Evolutionary conservation across 2,113 vertebrate species (phyloP), one percentile per base, ranked within the genome.

Genomic region (Colossoma macropomum): DNA sequence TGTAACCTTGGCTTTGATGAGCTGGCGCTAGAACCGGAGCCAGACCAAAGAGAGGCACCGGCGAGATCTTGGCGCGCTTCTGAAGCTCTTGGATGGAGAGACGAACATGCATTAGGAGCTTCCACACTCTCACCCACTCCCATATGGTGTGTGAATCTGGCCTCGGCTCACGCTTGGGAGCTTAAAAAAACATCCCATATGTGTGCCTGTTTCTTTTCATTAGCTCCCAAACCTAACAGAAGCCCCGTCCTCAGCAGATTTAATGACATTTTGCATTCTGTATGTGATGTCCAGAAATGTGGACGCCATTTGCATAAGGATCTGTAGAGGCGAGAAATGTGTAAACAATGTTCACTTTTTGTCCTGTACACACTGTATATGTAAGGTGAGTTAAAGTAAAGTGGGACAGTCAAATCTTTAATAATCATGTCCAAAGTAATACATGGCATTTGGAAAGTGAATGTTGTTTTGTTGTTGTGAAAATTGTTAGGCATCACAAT

Each of bases 71-170:
- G 85, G 89, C 91, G 89, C 86, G 86, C 85, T 88, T 81, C 30
- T 86, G 80, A 84, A 88, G 82, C 84, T 90, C 88, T 86, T 86
- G 85, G 91, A 92, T 83, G 84, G 82, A 84, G 88, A 86, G 78
- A 75, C 32, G 84, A 90, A 90, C 86, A 83, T 80, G 82, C 85
- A 85, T 87, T 82, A 83, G 87, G 85, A 90, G 88, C 90, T 87
- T 84, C 89, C 82, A 87, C 91, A 88, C 88, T 91, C 90, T 93
- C 91, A 90, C 90, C 85, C 91, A 89, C 90, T 91, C 91, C 93
- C 94, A 93, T 94, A 94, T 94, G 94, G 92, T 90, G 75, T 88
- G 90, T 86, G 93, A 93, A 94, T 93, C 92, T 90, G 92, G 87
- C 89, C 83, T 86, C 72, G 87, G 91, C 90, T 90, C 84, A 87